Percentiles rank a stretch among this genome's conserved stretches.
phyloP scores from a whole-genome alignment of 2,888 invertebrate genomes.

The Drosophila paracracens region DNA sequence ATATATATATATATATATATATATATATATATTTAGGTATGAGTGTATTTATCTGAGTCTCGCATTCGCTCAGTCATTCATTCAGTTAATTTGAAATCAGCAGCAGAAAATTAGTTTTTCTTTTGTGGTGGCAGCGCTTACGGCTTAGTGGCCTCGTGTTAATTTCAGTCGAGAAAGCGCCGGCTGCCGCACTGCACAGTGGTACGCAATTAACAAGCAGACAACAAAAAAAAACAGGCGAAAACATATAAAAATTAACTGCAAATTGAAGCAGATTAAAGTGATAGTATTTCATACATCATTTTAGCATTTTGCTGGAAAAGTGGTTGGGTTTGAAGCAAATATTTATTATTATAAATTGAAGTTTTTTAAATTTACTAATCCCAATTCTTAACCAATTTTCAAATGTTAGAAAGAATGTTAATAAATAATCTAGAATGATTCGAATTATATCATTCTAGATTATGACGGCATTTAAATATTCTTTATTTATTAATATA shows the following conservation, averaged over 20 bases:
- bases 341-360: not conserved
- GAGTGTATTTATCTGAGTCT: conserved; percentile 43
- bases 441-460: too few species aligned
- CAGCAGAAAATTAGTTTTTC: conserved; percentile 83
- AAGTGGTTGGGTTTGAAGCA: not conserved
- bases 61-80: conserved; percentile 70
- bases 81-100: conserved; percentile 82
- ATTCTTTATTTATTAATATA: not conserved
- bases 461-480: too few species aligned
- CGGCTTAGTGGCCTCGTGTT: conserved; percentile 58
- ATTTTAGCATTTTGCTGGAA: too few species aligned
- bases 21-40: conserved; percentile 4
- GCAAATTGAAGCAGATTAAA: not conserved
- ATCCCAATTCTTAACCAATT: not conserved
- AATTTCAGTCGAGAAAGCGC: conserved; percentile 33
- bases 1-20: not conserved
- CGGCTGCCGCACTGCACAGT: conserved; percentile 33
- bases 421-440: too few species aligned
- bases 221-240: not conserved
- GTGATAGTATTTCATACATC: not conserved
- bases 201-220: not conserved
- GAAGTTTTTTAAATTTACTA: not conserved
- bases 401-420: not conserved
- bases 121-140: conserved; percentile 43
- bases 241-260: not conserved